phyloP scores from a whole-genome alignment of 2,888 invertebrate species.

The Timandra comae region DNA sequence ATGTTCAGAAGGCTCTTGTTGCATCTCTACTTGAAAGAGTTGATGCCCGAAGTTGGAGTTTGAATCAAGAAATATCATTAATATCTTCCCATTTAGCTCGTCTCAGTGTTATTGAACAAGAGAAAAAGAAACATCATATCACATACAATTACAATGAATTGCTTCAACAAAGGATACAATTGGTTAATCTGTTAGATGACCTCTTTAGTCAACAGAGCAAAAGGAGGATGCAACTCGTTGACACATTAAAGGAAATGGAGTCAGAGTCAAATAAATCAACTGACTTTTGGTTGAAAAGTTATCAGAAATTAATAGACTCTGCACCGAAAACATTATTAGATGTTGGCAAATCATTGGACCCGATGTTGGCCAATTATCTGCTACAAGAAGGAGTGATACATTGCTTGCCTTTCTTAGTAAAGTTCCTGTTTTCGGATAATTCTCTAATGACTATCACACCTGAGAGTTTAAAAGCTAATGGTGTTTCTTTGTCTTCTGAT shows the following conservation, averaged over 20 bases:
- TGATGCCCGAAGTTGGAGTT: constrained; percentile 85
- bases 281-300: constrained; percentile 87
- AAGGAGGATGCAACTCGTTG: constrained; percentile 79
- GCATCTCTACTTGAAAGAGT: constrained; percentile 82
- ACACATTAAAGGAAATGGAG: constrained; percentile 85
- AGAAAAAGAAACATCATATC: constrained; percentile 81
- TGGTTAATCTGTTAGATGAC: constrained; percentile 81
- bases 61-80: constrained; percentile 84
- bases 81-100: constrained; percentile 84
- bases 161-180: constrained; percentile 79
- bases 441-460: constrained; percentile 71
- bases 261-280: constrained; percentile 62
- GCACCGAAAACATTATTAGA: constrained; percentile 81
- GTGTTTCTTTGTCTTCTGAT: constrained; percentile 74
- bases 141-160: constrained; percentile 83
- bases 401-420: constrained; percentile 84
- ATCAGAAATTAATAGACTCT: constrained; percentile 87
- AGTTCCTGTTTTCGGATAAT: constrained; percentile 72
- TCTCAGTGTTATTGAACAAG: constrained; percentile 83
- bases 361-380: constrained; percentile 80
- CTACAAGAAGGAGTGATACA: constrained; percentile 84
- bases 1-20: constrained; percentile 84
- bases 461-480: constrained; percentile 75
- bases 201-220: constrained; percentile 81
- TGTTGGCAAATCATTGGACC: constrained; percentile 79